phyloP scores from a whole-genome alignment of 2,113 vertebrate genomes.

The Monopterus albus region DNA sequence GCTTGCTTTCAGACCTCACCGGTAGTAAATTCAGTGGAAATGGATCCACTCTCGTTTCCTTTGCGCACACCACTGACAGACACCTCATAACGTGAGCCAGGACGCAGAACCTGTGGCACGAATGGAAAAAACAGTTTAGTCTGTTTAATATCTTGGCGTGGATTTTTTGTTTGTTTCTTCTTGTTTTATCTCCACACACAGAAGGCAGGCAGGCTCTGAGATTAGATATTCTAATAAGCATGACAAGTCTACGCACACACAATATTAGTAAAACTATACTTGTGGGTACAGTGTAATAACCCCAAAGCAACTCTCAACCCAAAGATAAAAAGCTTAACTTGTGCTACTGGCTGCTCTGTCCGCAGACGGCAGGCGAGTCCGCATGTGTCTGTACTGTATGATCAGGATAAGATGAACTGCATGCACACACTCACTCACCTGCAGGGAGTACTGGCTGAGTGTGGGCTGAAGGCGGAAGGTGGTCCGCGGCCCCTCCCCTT shows the following conservation, averaged over 20 bases:
- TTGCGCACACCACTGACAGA: constrained; percentile 88
- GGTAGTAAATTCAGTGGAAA: constrained; percentile 89
- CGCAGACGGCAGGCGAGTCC: constrained; percentile 10
- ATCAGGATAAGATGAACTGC: too few relatives aligned
- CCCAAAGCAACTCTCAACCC: not conserved
- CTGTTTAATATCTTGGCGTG: constrained; percentile 27
- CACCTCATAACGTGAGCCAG: constrained; percentile 89
- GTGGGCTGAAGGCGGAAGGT: constrained; percentile 94
- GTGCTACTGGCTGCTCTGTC: not conserved
- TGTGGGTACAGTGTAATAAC: constrained; percentile 15
- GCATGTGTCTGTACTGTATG: not conserved
- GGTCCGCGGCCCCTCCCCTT: constrained; percentile 88
- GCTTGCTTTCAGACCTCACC: constrained; percentile 84
- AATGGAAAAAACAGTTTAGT: constrained; percentile 6
- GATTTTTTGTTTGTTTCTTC: constrained; percentile 28
- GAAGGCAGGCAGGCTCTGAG: constrained; percentile 22
- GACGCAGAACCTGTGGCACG: constrained; percentile 87
- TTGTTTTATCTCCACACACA: constrained; percentile 56
- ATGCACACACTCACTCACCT: constrained; percentile 75
- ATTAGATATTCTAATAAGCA: constrained; percentile 51
- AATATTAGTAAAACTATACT: not conserved
- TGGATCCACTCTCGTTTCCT: constrained; percentile 87
- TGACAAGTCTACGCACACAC: not conserved
- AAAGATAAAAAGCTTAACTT: constrained; percentile 25
- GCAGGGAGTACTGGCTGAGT: constrained; percentile 96